phyloP scores from a whole-genome alignment of 2,888 invertebrate species.

The Coleophora deauratella region DNA sequence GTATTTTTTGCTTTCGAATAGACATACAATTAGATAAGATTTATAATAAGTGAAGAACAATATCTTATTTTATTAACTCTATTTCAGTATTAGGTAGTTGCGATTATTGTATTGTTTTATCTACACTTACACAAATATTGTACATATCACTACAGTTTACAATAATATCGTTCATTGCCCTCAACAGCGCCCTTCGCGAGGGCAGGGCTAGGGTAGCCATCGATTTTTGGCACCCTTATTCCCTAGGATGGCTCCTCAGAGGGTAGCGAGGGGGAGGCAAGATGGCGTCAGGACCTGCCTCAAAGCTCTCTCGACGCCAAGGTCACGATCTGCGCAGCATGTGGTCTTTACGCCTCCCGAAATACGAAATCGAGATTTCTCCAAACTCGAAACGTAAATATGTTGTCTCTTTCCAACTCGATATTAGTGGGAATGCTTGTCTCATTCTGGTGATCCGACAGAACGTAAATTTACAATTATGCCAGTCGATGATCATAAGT shows the following conservation, averaged over 20 bases:
- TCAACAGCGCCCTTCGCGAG: conserved; percentile 48
- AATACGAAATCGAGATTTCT: conserved; percentile 52
- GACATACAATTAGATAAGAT: too few relatives aligned
- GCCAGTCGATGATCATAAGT: not conserved
- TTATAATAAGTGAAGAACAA: too few relatives aligned
- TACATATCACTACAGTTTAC: too few relatives aligned
- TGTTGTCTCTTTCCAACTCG: conserved; percentile 33
- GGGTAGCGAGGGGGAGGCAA: conserved; percentile 55
- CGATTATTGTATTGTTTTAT: too few relatives aligned
- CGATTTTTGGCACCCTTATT: conserved; percentile 67
- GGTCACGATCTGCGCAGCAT: conserved; percentile 48
- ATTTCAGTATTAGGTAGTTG: too few relatives aligned
- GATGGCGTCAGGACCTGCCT: conserved; percentile 67
- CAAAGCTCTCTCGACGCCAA: conserved; percentile 52
- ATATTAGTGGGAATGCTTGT: conserved; percentile 14
- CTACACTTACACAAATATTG: too few relatives aligned
- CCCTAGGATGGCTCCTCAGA: too few relatives aligned
- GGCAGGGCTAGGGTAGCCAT: conserved; percentile 55
- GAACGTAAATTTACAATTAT: conserved; percentile 6
- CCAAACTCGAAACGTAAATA: conserved; percentile 21
- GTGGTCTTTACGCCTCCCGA: conserved; percentile 54
- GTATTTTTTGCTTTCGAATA: too few relatives aligned
- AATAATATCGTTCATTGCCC: conserved; percentile 20
- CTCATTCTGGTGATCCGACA: conserved; percentile 36
- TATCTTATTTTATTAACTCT: too few relatives aligned